Percentiles rank a stretch among this genome's conserved stretches.
Conservation (phyloP, 2,113 vertebrate species). For the Origma solitaria region DNA sequence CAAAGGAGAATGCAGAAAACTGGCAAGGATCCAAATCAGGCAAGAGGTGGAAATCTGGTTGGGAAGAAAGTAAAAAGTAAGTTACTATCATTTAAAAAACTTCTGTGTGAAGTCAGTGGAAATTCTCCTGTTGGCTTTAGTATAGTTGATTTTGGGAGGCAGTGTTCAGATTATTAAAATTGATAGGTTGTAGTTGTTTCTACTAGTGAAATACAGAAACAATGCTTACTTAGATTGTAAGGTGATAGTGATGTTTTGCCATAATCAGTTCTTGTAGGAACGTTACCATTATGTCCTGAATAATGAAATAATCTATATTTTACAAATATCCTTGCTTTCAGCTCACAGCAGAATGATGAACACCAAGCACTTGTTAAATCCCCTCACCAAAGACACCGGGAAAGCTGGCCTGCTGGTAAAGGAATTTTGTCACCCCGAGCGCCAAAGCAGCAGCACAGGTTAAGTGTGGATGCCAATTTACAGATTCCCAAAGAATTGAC, state of each 20-base stretch:
- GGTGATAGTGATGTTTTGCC: not conserved
- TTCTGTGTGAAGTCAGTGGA: not conserved
- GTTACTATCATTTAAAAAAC: slow-evolving; percentile 21
- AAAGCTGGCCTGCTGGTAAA: slow-evolving; percentile 76
- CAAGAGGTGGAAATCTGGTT: slow-evolving; percentile 92
- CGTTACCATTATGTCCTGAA: not conserved
- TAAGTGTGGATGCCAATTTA: slow-evolving; percentile 96
- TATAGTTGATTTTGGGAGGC: not conserved
- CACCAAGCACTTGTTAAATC: slow-evolving; percentile 74
- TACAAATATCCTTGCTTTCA: slow-evolving; percentile 52
- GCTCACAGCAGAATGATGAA: slow-evolving; percentile 82
- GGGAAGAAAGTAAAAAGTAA: slow-evolving; percentile 96
- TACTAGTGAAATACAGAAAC: not conserved
- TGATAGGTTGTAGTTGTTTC: not conserved
- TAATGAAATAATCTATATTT: not conserved
- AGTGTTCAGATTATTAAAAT: not conserved
- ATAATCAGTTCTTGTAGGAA: not conserved
- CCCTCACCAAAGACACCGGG: slow-evolving; percentile 82
- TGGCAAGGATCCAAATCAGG: slow-evolving; percentile 78
- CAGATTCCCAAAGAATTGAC: slow-evolving; percentile 94
- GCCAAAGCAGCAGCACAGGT: slow-evolving; percentile 87
- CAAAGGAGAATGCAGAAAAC: slow-evolving; percentile 82
- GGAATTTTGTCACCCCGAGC: slow-evolving; percentile 80
- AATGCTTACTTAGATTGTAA: not conserved
- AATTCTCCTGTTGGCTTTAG: not conserved